Base-by-base conservation (phyloP, 2,113 vertebrate species). In the Heterochromis multidens region DNA sequence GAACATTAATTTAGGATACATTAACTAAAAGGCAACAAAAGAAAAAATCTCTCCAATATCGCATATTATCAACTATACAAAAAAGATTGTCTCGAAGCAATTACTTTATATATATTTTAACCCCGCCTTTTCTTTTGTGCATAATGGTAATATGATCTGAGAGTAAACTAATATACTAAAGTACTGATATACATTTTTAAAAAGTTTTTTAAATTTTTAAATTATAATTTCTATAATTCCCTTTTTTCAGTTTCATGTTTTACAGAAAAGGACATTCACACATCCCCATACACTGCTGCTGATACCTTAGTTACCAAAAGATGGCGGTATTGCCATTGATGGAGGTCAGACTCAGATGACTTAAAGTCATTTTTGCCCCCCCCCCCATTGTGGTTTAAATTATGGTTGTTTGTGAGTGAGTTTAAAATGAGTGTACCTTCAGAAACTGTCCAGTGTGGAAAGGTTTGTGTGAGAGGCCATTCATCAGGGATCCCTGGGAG, bases 291-390 rank as follows among this genome's bases (percentile, higher is more conserved):
- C 35, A 23, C n/a, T 54, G 25, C 54, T 90, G 88, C 81, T 77
- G 43, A 90, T 65, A 21, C 33, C 40, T 59, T 54, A 23, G 2
- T 74, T 2, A 80, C 95, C 95, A 96, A 88, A 90, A 91, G 95
- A 94, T 95, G 95, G 95, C 29, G 89, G 94, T 95, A 80, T 49
- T 91, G 85, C 59, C 93, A 88, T 91, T 92, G 62, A 33, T 54
- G 92, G 83, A 23, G 10, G n/a, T 56, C 65, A 80, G 19, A 12
- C 14, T 4, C 31, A 52, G 31, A 16, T 12, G n/a, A 43, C 70
- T 85, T 23, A 54, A 29, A 67, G 19, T 59, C 52, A 7, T 49
- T 21, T 84, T 37, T 56, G 56, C 31, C 81, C 16, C 46, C 46
- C 6, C 67, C 82, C 70, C 54, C 89, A 61, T 85, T 12, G 1